Conservation (phyloP, 2,888 invertebrate species). For the Helleia helle region DNA sequence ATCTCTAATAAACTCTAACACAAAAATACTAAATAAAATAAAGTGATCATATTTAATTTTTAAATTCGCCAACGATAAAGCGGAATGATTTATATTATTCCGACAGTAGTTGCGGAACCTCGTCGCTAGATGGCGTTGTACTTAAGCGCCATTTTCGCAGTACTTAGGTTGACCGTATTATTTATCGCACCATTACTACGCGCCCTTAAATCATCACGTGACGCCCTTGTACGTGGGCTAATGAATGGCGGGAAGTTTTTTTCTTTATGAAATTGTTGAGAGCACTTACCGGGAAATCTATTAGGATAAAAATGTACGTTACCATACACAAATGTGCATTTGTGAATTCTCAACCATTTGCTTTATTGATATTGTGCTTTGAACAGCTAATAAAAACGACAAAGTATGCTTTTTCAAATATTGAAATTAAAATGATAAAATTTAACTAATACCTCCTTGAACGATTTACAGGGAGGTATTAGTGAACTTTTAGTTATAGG, state of each 20-base stretch:
- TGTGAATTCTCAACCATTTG: background rate
- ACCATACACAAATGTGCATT: conserved; percentile 11
- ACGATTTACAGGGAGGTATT: too few species aligned
- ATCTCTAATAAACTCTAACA: background rate
- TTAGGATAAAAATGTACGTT: conserved; percentile 39
- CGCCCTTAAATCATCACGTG: conserved; percentile 71
- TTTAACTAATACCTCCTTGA: too few species aligned
- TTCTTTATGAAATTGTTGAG: conserved; percentile 60
- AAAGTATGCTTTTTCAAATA: too few species aligned
- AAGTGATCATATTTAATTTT: background rate
- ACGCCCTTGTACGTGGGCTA: conserved; percentile 60
- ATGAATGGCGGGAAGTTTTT: conserved; percentile 66
- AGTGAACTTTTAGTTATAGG: too few species aligned
- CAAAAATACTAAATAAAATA: background rate
- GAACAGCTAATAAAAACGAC: too few species aligned
- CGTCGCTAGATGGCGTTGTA: conserved; percentile 51
- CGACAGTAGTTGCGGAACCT: conserved; percentile 27
- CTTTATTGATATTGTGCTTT: background rate
- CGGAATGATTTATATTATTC: conserved; percentile 38
- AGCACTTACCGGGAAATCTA: conserved; percentile 66
- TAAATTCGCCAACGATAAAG: conserved; percentile 2
- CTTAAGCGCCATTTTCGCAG: conserved; percentile 54
- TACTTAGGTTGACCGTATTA: conserved; percentile 63
- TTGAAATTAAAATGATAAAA: too few species aligned
- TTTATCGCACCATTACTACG: conserved; percentile 71